Evolutionary conservation across 2,888 invertebrate species (phyloP).

Genomic region (Lacanobia wlatinum): DNA sequence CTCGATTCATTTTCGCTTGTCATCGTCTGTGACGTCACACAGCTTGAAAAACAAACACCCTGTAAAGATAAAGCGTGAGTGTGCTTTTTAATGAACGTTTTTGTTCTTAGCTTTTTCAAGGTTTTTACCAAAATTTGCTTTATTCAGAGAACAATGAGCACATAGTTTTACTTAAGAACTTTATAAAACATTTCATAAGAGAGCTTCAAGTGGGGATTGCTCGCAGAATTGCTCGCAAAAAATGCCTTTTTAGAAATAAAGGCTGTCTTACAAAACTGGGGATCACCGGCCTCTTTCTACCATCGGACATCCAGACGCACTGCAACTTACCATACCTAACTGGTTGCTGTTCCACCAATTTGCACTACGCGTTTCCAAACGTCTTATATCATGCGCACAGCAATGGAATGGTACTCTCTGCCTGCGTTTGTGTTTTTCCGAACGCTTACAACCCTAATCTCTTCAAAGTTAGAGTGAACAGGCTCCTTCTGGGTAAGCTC

Average conservation of each 20-base stretch:
- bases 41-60: constrained; percentile 12
- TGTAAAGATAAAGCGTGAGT: constrained; percentile 1
- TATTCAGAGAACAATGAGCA: constrained; percentile 3
- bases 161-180: constrained; percentile 9
- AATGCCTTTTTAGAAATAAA: background rate
- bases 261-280: background rate
- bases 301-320: too few species aligned
- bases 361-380: too few species aligned
- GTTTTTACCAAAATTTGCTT: background rate
- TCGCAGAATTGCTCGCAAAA: background rate
- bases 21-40: constrained; percentile 25
- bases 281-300: too few species aligned
- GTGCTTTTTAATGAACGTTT: constrained; percentile 15
- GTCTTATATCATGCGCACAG: too few species aligned
- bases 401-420: too few species aligned
- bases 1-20: constrained; percentile 50
- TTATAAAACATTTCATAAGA: constrained; percentile 8
- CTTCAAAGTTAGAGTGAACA: too few species aligned
- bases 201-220: background rate
- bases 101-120: constrained; percentile 6
- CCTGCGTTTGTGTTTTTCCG: too few species aligned
- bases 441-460: too few species aligned
- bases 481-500: too few species aligned
- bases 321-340: too few species aligned
- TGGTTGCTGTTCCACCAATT: too few species aligned